Conservation (phyloP, 2,888 invertebrate genomes). For the Xiphydria camelus region DNA sequence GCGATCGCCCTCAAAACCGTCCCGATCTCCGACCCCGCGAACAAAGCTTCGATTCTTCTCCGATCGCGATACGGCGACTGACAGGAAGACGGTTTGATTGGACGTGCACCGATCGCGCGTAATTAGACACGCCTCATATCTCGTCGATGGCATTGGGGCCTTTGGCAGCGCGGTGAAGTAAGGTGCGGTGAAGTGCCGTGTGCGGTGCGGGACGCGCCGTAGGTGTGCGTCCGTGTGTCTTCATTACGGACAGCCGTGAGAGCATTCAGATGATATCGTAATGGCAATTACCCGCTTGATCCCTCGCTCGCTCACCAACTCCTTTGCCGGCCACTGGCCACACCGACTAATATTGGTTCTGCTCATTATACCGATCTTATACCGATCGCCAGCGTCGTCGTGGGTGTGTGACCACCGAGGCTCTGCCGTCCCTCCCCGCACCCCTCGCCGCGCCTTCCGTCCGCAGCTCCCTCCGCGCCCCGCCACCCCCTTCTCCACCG, state of each 20-base stretch:
- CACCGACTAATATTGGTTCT: constrained; percentile 41
- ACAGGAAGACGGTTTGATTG: constrained; percentile 49
- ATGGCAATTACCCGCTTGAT: constrained; percentile 42
- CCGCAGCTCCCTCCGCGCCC: neutral
- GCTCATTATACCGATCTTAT: constrained; percentile 37
- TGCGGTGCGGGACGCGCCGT: neutral
- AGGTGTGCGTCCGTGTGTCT: constrained; percentile 33
- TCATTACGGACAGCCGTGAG: constrained; percentile 45
- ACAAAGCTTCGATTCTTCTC: too few relatives aligned
- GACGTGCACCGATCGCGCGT: constrained; percentile 38
- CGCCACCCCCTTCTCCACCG: neutral
- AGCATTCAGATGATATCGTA: constrained; percentile 49
- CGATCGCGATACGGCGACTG: too few relatives aligned
- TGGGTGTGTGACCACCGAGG: constrained; percentile 36
- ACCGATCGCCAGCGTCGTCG: constrained; percentile 28
- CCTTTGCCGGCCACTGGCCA: constrained; percentile 33
- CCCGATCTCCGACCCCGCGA: too few relatives aligned
- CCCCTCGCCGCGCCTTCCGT: neutral
- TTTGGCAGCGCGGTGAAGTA: neutral
- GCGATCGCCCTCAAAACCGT: too few relatives aligned
- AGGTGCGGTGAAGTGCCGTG: neutral
- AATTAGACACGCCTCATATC: constrained; percentile 56
- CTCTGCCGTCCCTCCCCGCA: neutral
- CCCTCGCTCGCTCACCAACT: constrained; percentile 21
- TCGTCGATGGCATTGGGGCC: constrained; percentile 40